A percentile compares a stretch with the other conserved stretches of the same genome.
phyloP scores from a whole-genome alignment of 1,140 invertebrate species.

The Pantala flavescens region DNA sequence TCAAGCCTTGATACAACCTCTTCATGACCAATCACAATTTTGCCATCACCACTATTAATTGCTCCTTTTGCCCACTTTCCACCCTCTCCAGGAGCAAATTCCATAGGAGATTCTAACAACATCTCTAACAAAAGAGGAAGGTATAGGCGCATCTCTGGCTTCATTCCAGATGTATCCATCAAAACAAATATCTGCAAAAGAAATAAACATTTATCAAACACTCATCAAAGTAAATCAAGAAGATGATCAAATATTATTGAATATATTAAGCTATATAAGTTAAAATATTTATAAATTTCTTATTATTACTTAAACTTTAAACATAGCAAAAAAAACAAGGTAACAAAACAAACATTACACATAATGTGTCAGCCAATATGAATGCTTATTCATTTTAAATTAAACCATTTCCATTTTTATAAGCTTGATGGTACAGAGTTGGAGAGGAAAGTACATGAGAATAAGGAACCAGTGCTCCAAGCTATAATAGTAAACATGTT shows the following conservation, averaged over 20 bases:
- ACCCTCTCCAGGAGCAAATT: slow-evolving; percentile 16
- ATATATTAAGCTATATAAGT: background rate
- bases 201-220: background rate
- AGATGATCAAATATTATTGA: background rate
- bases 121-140: slow-evolving; percentile 59
- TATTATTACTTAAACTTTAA: no score
- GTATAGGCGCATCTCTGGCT: slow-evolving; percentile 50
- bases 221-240: slow-evolving; percentile 9
- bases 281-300: background rate
- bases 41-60: slow-evolving; percentile 32
- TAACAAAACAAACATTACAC: no score
- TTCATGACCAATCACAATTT: slow-evolving; percentile 51
- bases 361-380: no score
- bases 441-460: no score
- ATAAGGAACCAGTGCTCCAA: no score
- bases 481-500: no score
- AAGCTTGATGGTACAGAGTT: no score
- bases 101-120: slow-evolving; percentile 54
- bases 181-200: slow-evolving; percentile 49
- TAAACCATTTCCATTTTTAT: no score
- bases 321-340: no score
- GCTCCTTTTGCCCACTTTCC: background rate
- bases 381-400: no score
- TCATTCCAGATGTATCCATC: slow-evolving; percentile 58
- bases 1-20: slow-evolving; percentile 64